phyloP scores from a whole-genome alignment of 64 coral and sea anemone species.

The Acropora tenuis region DNA sequence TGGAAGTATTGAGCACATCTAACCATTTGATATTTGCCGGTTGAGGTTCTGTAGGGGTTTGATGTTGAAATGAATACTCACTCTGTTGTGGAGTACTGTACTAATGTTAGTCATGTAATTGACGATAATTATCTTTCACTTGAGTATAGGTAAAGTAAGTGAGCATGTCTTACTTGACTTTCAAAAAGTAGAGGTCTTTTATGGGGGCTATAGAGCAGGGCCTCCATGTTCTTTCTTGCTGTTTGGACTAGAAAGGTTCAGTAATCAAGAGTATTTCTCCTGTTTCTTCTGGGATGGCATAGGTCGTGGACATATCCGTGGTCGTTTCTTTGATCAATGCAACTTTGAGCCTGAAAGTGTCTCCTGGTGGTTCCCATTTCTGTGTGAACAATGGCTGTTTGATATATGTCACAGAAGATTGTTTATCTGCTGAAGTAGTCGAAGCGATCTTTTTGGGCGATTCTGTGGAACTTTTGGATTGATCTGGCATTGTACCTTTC shows the following conservation, averaged over 20 bases:
- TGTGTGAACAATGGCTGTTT: conserved; percentile 80
- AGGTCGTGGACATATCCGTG: conserved; percentile 71
- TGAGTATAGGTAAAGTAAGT: no score
- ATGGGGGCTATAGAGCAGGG: conserved; percentile 85
- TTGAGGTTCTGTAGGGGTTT: no score
- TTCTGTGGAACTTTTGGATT: conserved; percentile 4
- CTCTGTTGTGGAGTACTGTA: no score
- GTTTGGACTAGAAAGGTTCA: conserved; percentile 75
- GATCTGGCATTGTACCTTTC: no score
- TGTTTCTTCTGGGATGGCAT: conserved; percentile 76
- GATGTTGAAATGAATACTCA: no score
- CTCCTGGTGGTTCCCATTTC: conserved; percentile 62
- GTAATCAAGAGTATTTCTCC: conserved; percentile 74
- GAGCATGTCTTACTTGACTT: no score
- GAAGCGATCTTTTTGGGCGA: conserved; percentile 69
- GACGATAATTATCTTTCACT: no score
- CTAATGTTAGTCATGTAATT: no score
- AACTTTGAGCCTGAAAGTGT: conserved; percentile 72
- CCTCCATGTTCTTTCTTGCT: conserved; percentile 79
- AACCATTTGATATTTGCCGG: no score
- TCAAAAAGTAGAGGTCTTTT: conserved; percentile 35
- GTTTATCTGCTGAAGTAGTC: conserved; percentile 68
- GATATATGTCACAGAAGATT: conserved; percentile 44
- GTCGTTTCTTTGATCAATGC: conserved; percentile 54
- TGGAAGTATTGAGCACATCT: no score